Conservation (phyloP, 2,797 vertebrate species). For the Antrozous pallidus region DNA sequence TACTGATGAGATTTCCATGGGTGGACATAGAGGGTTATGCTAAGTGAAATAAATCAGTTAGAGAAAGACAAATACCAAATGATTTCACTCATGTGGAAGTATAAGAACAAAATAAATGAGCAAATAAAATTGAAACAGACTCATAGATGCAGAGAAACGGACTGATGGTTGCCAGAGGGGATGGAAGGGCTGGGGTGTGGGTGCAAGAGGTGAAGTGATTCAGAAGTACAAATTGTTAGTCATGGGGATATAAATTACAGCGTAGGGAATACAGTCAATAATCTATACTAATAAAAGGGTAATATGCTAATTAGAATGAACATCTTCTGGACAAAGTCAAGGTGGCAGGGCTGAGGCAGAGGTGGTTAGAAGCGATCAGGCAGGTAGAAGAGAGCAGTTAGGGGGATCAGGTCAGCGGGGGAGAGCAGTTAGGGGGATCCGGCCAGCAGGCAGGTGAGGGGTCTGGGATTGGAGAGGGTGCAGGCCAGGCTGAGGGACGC, state of each 20-base stretch:
- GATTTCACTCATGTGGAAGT: background rate
- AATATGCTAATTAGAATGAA: too few species aligned
- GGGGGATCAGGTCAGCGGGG: too few species aligned
- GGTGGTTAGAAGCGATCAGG: too few species aligned
- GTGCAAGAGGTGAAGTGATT: background rate
- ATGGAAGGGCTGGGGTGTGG: background rate
- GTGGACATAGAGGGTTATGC: background rate
- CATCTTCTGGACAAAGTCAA: too few species aligned
- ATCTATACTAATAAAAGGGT: too few species aligned
- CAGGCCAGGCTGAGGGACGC: too few species aligned
- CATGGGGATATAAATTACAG: background rate
- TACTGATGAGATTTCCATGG: background rate
- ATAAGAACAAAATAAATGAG: background rate
- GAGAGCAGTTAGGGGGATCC: too few species aligned
- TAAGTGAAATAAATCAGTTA: background rate
- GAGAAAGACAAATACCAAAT: background rate
- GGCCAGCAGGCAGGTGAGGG: too few species aligned
- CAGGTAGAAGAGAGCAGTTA: too few species aligned
- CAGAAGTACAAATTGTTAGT: background rate
- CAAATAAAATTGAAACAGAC: background rate
- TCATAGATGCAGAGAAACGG: background rate
- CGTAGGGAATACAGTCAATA: too few species aligned
- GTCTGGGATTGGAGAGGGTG: too few species aligned
- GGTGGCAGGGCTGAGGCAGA: too few species aligned
- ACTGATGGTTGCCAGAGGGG: background rate